Evolutionary conservation across 2,113 vertebrate species (phyloP).

Genomic region (Tiliqua scincoides): DNA sequence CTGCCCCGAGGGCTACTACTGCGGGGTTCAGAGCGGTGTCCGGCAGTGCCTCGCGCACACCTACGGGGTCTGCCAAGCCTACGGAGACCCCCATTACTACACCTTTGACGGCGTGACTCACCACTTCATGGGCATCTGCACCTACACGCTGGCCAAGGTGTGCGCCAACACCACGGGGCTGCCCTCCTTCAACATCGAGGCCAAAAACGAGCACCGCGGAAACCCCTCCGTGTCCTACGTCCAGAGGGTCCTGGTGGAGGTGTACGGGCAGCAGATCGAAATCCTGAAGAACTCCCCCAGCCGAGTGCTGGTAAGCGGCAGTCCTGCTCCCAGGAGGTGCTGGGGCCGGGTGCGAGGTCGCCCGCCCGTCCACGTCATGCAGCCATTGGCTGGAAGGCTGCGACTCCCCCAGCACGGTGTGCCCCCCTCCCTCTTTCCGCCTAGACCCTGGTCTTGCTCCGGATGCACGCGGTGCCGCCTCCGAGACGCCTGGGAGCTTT

Average conservation of each 20-base stretch:
- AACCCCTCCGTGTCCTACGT: slow-evolving; percentile 33
- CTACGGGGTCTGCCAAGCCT: slow-evolving; percentile 77
- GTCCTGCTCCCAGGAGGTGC: no score
- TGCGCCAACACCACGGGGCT: slow-evolving; percentile 71
- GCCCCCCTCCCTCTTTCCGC: no score
- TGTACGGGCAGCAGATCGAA: slow-evolving; percentile 62
- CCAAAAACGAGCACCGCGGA: slow-evolving; percentile 74
- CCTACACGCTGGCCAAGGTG: slow-evolving; percentile 80
- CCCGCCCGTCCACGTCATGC: no score
- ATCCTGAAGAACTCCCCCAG: slow-evolving; percentile 65
- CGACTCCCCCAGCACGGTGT: no score
- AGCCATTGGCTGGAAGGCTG: no score
- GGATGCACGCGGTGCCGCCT: no score
- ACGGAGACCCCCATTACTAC: slow-evolving; percentile 76
- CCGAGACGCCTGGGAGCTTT: no score
- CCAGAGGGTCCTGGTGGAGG: slow-evolving; percentile 67
- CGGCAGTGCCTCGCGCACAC: slow-evolving; percentile 33
- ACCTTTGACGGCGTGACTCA: slow-evolving; percentile 83
- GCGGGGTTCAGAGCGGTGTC: slow-evolving; percentile 60
- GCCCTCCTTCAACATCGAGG: slow-evolving; percentile 80
- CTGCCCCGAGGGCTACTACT: slow-evolving; percentile 72
- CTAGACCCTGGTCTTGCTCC: no score
- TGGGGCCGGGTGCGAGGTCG: no score
- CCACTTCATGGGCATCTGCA: slow-evolving; percentile 79
- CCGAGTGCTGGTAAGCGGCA: slow-evolving; percentile 76